Conservation (phyloP, 2,888 invertebrate species). For the Lobophora halterata region DNA sequence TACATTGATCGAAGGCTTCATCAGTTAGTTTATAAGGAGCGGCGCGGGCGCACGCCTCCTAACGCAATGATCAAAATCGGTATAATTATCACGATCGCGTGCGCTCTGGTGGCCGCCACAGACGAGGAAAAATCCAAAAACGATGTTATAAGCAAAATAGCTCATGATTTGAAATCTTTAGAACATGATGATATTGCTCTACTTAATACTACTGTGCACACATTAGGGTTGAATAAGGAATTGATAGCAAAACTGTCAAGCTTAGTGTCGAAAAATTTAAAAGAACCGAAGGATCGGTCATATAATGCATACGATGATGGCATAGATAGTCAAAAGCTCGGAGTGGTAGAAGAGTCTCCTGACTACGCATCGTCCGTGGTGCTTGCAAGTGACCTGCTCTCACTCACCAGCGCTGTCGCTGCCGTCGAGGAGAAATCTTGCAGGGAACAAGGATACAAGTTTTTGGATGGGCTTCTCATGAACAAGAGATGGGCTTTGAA, state of each 20-base stretch:
- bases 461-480: slow-evolving; percentile 69
- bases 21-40: slow-evolving; percentile 54
- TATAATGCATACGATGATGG: slow-evolving; percentile 43
- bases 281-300: slow-evolving; percentile 30
- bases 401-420: slow-evolving; percentile 70
- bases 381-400: slow-evolving; percentile 70
- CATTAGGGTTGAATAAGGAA: slow-evolving; percentile 51
- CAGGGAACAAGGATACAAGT: slow-evolving; percentile 71
- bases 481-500: slow-evolving; percentile 81
- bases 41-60: slow-evolving; percentile 66
- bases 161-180: slow-evolving; percentile 49
- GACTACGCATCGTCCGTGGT: slow-evolving; percentile 75
- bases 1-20: slow-evolving; percentile 28
- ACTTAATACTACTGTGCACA: slow-evolving; percentile 52
- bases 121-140: slow-evolving; percentile 38
- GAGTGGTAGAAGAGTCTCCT: slow-evolving; percentile 64
- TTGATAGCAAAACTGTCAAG: slow-evolving; percentile 51
- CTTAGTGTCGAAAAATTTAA: slow-evolving; percentile 43
- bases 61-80: slow-evolving; percentile 51
- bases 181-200: slow-evolving; percentile 45
- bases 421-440: slow-evolving; percentile 69
- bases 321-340: slow-evolving; percentile 43
- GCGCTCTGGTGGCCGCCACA: slow-evolving; percentile 47
- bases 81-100: slow-evolving; percentile 54
- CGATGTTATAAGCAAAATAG: slow-evolving; percentile 39